Base-by-base conservation (phyloP, 2,797 vertebrate genomes). In the Syngnathus rostellatus region DNA sequence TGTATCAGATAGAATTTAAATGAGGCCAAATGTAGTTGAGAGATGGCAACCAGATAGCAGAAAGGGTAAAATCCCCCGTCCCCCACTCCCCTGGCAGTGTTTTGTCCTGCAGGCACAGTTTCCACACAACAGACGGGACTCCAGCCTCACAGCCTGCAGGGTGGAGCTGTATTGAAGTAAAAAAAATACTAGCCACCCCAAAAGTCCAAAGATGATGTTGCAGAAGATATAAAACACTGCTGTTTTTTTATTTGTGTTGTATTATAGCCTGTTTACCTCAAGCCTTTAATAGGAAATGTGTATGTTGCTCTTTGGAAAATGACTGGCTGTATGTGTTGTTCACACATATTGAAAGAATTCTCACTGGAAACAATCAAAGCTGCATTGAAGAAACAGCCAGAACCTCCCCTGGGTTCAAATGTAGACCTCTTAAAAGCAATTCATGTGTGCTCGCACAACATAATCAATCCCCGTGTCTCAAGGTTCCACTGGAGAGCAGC, bases 121-220 rank as follows among this genome's bases (percentile, higher is more conserved):
- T 79, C 85, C 83, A 85, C 80, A 71, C 80, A 78, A 87, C 87
- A 88, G 87, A 88, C 80, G 85, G 87, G 85, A 77, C 83, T 80
- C 83, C 77, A 75, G 79, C 71, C 71, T 68, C 77, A 82, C 86
- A 86, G 85, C 83, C 85, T 83, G 87, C 79, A 83, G 87, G 82
- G 87, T 81, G 82, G 84, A 86, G 85, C 81, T 81, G 82, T 81
- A 71, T 81, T 74, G 55, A 77, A 68, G 73, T 62, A 65, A 65
- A 71, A 60, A 16, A 41, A 65, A 53, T 84, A 81, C 81, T 80
- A 85, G 81, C 74, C 65, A 74, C 73, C 74, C 69, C 1, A 31
- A 72, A 68, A 75, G 73, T 77, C 83, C 77, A 75, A 81, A 81
- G 72, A 37, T 77, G 70, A 61, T 45, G 76, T 72, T 70, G 75